phyloP scores from a whole-genome alignment of 2,113 vertebrate species.

The Hippocampus abdominalis region DNA sequence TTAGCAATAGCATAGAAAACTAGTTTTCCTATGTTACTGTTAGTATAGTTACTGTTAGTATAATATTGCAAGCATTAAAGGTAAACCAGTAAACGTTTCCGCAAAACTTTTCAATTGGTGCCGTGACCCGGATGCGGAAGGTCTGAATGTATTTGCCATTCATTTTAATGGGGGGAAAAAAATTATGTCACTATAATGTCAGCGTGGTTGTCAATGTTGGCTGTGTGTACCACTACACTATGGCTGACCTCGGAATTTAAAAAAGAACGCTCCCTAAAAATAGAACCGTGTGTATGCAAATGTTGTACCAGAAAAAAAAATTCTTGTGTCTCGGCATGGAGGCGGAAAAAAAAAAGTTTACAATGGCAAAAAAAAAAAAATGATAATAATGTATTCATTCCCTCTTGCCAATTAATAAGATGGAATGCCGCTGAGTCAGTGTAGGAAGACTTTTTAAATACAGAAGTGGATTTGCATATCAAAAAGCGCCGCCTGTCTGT shows the following conservation, averaged over 20 bases:
- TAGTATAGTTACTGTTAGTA: too few species aligned
- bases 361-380: constrained; percentile 18
- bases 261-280: background rate
- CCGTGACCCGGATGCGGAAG: too few species aligned
- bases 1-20: too few species aligned
- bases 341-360: constrained; percentile 8
- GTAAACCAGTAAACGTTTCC: too few species aligned
- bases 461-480: constrained; percentile 8
- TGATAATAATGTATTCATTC: constrained; percentile 29
- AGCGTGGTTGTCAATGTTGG: too few species aligned
- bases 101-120: too few species aligned
- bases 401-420: constrained; percentile 19
- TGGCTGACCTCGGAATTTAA: background rate
- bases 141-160: too few species aligned
- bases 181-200: too few species aligned
- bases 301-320: constrained; percentile 13
- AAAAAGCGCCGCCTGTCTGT: constrained; percentile 6
- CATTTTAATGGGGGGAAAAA: too few species aligned
- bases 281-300: background rate
- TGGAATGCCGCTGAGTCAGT: constrained; percentile 18
- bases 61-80: too few species aligned
- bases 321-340: constrained; percentile 13
- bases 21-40: too few species aligned
- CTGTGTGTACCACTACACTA: background rate
- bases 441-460: constrained; percentile 7